Base-by-base conservation (phyloP, 1,140 invertebrate species). In the Diorhabda elongata region DNA sequence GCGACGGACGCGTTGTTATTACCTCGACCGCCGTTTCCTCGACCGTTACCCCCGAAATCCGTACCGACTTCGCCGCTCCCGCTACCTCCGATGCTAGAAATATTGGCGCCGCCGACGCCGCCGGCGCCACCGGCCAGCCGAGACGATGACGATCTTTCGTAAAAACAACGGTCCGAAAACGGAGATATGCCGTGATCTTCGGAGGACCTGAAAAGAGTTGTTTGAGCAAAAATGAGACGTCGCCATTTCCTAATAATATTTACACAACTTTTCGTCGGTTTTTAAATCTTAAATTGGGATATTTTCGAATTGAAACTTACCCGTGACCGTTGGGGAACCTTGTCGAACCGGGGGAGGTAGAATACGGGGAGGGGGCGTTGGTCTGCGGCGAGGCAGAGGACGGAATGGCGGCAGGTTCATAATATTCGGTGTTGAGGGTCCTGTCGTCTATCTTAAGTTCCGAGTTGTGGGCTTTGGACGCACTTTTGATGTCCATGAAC, bases 401-500 rank as follows among this genome's bases (percentile, higher is more conserved):
- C 78, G 87, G 87, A 81, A 89, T 89, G 76, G 90, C 88, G 71
- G 88, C 87, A 73, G 94, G 94, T 82, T 96, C 94, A 85, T 96
- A 95, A 85, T 97, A 97, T 80, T 95, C 92, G 72, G 94, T 96
- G 80, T 91, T 92, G 81, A 96, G 87, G 71, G 89, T 87, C 77
- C 91, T 85, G 76, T 95, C 91, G 81, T 95, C 93, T 82, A 97
- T 83, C 76, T 91, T 92, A 82, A 96, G 93, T 80, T 96, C 94
- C 74, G 89, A 89, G 82, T 91, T 91, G 82, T 96, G 92, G 64
- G 95, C 95, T 85, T 96, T 97, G 76, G 93, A 89, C 77, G 95
- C 95, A 77, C 94, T 96, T 84, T 94, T 95, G 85, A 97, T 97
- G 87, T 97, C 95, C 88, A 96, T 96, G 87, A 97, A 97, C 79